Base-by-base conservation (phyloP, 2,888 invertebrate species). In the Hyposoter dolosus region DNA sequence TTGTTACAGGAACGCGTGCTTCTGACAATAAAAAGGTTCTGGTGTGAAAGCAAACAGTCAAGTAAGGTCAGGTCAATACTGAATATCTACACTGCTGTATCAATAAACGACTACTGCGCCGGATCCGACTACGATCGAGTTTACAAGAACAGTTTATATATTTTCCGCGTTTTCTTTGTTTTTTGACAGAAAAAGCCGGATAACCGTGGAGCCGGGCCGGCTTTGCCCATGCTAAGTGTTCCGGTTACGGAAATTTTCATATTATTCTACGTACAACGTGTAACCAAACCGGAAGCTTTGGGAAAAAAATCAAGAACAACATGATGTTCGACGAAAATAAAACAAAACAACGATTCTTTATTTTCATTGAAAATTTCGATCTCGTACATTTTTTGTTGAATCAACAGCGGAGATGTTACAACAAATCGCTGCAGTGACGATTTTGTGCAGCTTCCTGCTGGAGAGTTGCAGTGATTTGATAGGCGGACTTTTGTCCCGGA, bases 21-120 rank as follows among this genome's bases (percentile, higher is more conserved):
- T 72, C 7, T 40, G n/a, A 28, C 43, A 19, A 40, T 1, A 23
- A 23, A 76, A 45, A 56, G 45, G 10, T 43, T 75, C 66, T 28
- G 69, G 71, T 53, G 43, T 53, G 71, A 69, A 84, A 63, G 75
- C 82, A 68, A 77, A 79, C 68, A 76, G 71, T 82, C 78, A 80
- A 68, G 80, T 82, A 65, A 87, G 77, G 84, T 86, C 86, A 86
- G 84, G 86, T 87, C 84, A 82, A 84, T 84, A 86, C 72, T 19
- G 45, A 86, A 56, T 77, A 71, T 82, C 72, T 35, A 75, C 76
- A 35, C 65, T 50, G 53, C 65, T 50, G 53, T 85, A 81, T 63
- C 50, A 60, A 65, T 68, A 72, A 78, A 65, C 32, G 56, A 43
- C 74, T 78, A 74, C 78, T 66, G 65, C 77, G 71, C 72, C 83